phyloP scores from a whole-genome alignment of 2,888 invertebrate species.

The Calephelis perditalis region DNA sequence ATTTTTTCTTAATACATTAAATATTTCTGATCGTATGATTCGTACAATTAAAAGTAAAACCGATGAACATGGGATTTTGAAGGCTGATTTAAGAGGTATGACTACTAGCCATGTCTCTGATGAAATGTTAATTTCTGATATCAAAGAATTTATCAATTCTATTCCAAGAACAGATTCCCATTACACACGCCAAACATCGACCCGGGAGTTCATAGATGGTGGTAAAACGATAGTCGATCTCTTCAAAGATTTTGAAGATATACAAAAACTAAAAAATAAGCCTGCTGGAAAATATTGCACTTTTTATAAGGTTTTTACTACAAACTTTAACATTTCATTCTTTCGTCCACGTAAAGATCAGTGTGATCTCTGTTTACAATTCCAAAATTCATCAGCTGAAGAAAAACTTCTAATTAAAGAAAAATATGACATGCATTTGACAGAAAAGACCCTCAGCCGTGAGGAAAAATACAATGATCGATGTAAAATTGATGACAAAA shows the following conservation, averaged over 20 bases:
- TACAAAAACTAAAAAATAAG: neutral
- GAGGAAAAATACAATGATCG: too few relatives aligned
- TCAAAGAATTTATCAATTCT: neutral
- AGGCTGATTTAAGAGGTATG: neutral
- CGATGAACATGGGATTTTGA: neutral
- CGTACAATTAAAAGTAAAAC: slow-evolving; percentile 13
- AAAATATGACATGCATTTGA: slow-evolving; percentile 6
- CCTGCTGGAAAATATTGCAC: neutral
- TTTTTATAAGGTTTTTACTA: neutral
- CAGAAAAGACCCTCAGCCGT: too few relatives aligned
- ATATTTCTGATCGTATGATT: slow-evolving; percentile 19
- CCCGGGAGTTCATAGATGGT: neutral
- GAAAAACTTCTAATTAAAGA: slow-evolving; percentile 8
- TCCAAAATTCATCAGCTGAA: slow-evolving; percentile 4
- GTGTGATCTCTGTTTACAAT: neutral
- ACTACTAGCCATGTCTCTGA: too few relatives aligned
- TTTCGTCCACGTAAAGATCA: neutral
- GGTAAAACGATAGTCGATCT: neutral
- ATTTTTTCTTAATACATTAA: slow-evolving; percentile 2
- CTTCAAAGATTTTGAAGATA: neutral
- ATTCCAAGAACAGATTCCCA: neutral
- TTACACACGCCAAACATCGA: neutral
- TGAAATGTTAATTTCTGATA: neutral
- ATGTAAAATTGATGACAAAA: too few relatives aligned
- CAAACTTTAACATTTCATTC: neutral